Evolutionary conservation across 2,113 vertebrate species (phyloP).

Genomic region (Pyxicephalus adspersus): DNA sequence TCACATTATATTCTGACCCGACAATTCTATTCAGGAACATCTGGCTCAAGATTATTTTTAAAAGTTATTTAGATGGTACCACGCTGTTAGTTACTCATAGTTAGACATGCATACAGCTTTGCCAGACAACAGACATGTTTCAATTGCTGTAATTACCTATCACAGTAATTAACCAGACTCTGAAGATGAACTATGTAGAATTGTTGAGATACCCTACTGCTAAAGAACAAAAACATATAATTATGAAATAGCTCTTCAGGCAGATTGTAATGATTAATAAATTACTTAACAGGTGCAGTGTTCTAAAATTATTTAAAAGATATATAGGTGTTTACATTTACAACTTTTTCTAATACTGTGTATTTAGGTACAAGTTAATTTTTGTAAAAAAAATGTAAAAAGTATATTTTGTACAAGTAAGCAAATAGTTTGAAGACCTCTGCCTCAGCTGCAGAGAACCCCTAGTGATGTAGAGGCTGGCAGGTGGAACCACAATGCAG

Average conservation of each 20-base stretch:
- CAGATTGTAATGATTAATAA: conserved; percentile 42
- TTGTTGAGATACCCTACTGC: conserved; percentile 44
- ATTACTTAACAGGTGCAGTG: conserved; percentile 42
- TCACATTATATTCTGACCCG: conserved; percentile 26
- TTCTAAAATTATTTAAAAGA: conserved; percentile 22
- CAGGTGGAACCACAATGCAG: too few species aligned
- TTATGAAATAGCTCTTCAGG: conserved; percentile 49
- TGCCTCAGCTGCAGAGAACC: too few species aligned
- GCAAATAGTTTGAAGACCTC: too few species aligned
- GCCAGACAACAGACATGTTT: conserved; percentile 53
- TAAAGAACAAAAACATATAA: conserved; percentile 53
- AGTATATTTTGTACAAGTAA: too few species aligned
- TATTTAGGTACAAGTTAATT: not conserved
- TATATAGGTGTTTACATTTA: conserved; percentile 3
- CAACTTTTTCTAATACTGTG: not conserved
- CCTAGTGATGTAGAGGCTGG: too few species aligned
- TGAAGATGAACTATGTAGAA: conserved; percentile 45
- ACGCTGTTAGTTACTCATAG: conserved; percentile 41
- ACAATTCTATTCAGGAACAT: conserved; percentile 44
- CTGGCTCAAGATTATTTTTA: conserved; percentile 38
- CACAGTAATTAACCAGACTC: conserved; percentile 47
- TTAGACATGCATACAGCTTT: conserved; percentile 45
- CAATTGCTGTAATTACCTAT: conserved; percentile 53
- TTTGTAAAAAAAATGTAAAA: not conserved
- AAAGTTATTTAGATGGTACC: conserved; percentile 46